These are phyloP conservation scores for Gallinago jamesoni DNA, from an alignment of 2,113 vertebrate genomes.

Conservation along the genomic window DNA sequence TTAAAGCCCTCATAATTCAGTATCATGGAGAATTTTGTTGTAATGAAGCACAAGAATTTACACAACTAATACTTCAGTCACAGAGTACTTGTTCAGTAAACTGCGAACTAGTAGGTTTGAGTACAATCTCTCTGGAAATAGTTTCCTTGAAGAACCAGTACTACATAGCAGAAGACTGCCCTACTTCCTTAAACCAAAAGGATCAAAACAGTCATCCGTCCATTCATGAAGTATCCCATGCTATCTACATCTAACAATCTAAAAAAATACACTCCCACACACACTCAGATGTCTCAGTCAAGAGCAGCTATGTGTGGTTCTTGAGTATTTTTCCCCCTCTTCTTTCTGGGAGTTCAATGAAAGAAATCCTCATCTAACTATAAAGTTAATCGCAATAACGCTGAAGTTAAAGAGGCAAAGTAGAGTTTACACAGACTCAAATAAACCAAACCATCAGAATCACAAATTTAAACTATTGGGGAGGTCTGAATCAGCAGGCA, in stretches of 20 bases:
- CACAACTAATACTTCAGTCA: not conserved
- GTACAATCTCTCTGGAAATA: not conserved
- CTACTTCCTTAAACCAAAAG: not conserved
- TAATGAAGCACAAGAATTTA: not conserved
- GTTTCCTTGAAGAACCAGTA: constrained; percentile 38
- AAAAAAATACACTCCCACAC: not conserved
- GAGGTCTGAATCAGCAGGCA: not conserved
- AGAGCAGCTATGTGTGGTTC: not conserved
- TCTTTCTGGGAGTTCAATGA: not conserved
- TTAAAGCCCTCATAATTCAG: not conserved
- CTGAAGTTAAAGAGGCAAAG: not conserved
- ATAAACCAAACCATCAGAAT: not conserved
- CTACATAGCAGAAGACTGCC: not conserved
- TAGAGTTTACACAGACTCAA: not conserved
- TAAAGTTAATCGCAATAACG: not conserved
- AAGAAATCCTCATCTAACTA: not conserved
- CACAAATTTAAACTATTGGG: not conserved
- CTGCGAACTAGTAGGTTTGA: not conserved
- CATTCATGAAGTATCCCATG: not conserved
- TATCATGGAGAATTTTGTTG: accelerated
- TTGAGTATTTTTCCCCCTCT: not conserved
- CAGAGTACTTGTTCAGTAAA: not conserved
- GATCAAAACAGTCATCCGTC: not conserved
- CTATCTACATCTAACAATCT: not conserved
- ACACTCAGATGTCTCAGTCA: not conserved